Percentiles rank a stretch among this genome's conserved stretches.
Conservation (phyloP, 2,113 vertebrate genomes). For the Indicator indicator region DNA sequence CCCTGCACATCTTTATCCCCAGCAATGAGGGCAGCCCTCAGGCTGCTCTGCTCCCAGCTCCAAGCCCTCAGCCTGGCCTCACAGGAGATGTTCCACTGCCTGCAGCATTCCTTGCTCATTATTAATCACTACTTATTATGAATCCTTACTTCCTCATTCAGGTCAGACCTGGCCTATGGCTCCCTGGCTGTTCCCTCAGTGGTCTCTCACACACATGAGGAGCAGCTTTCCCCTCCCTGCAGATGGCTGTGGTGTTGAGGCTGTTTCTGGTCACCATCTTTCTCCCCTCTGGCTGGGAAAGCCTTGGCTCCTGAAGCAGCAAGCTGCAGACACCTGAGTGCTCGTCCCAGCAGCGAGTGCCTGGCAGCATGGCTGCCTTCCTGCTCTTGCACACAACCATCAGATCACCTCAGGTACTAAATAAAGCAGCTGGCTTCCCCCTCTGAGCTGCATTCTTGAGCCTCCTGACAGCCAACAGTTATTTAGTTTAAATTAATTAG, state of each 20-base stretch:
- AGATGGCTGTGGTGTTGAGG: background rate
- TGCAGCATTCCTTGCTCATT: no score
- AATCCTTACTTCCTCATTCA: no score
- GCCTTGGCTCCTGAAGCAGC: background rate
- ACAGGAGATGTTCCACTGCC: no score
- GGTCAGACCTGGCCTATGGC: background rate
- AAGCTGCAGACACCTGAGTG: accelerated
- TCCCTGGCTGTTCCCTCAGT: background rate
- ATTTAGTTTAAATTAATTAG: background rate
- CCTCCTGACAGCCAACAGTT: background rate
- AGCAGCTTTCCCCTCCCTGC: background rate
- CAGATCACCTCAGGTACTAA: background rate
- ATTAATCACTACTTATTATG: no score
- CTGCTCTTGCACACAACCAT: background rate
- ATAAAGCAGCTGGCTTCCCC: background rate
- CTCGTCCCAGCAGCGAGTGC: background rate
- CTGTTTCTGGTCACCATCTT: background rate
- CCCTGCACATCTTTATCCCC: no score
- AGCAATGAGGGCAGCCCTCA: no score
- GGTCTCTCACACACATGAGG: background rate
- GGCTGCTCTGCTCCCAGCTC: no score
- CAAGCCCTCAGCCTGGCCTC: no score
- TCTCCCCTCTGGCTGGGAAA: background rate
- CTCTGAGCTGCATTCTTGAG: background rate
- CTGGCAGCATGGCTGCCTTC: background rate